Evolutionary conservation across 2,113 vertebrate genomes (phyloP).

Genomic region (Eurypyga helias): DNA sequence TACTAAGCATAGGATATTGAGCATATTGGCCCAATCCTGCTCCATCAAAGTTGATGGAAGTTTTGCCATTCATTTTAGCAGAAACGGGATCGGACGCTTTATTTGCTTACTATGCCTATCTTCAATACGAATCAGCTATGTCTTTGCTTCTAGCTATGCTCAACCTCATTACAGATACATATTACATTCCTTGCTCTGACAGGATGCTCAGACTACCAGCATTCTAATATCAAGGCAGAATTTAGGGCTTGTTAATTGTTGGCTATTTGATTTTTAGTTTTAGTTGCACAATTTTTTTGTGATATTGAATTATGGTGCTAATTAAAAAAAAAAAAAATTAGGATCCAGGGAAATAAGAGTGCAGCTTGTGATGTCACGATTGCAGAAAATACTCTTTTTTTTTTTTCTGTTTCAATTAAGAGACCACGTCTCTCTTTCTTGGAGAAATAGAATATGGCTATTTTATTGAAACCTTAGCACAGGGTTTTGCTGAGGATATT

Average conservation of each 20-base stretch:
- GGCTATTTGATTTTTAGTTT: neutral
- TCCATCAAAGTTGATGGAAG: neutral
- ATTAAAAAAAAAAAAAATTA: neutral
- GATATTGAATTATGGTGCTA: neutral
- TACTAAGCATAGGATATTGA: neutral
- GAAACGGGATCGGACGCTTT: neutral
- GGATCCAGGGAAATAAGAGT: neutral
- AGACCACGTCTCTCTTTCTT: neutral
- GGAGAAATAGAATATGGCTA: neutral
- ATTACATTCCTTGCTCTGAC: constrained; percentile 20
- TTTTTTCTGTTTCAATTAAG: constrained; percentile 41
- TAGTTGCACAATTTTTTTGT: neutral
- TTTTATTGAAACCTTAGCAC: constrained; percentile 14
- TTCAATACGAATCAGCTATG: constrained; percentile 56
- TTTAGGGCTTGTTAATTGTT: neutral
- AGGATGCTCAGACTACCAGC: constrained; percentile 13
- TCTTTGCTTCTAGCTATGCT: constrained; percentile 69
- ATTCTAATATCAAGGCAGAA: constrained; percentile 40
- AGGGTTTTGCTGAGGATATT: neutral
- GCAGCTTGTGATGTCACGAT: neutral
- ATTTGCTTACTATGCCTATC: constrained; percentile 56
- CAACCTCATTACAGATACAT: constrained; percentile 62
- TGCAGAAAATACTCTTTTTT: constrained; percentile 19
- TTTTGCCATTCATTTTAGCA: neutral
- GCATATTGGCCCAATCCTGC: neutral